phyloP scores from a whole-genome alignment of 2,888 invertebrate species.

The Lepidochrysops patricia region DNA sequence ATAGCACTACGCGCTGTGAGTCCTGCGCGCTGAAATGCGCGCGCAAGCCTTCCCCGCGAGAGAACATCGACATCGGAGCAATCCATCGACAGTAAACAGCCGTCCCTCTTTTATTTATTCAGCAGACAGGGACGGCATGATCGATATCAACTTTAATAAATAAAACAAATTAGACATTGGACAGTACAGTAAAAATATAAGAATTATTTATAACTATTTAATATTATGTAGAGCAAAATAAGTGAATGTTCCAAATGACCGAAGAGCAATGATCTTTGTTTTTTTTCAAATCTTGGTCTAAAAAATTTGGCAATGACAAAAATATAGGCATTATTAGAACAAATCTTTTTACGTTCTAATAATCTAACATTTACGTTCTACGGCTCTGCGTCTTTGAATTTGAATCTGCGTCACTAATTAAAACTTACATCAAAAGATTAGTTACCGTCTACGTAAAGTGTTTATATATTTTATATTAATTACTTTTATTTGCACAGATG shows the following conservation, averaged over 20 bases:
- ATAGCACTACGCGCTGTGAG: slow-evolving; percentile 46
- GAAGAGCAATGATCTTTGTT: neutral
- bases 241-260: neutral
- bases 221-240: neutral
- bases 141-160: slow-evolving; percentile 5
- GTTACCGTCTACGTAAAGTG: no score
- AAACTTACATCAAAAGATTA: neutral
- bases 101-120: slow-evolving; percentile 15
- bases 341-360: no score
- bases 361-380: no score
- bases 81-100: slow-evolving; percentile 19
- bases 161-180: slow-evolving; percentile 1
- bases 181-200: neutral
- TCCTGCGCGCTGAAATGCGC: slow-evolving; percentile 72
- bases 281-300: neutral
- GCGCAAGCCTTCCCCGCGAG: slow-evolving; percentile 50
- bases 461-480: no score
- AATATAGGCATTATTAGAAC: no score
- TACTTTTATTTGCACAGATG: no score
- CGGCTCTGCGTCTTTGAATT: no score
- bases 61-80: slow-evolving; percentile 27
- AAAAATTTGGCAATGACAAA: no score
- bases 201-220: neutral
- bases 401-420: neutral
- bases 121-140: slow-evolving; percentile 15